phyloP scores from a whole-genome alignment of 2,888 invertebrate genomes.

The Phengaris alcon region DNA sequence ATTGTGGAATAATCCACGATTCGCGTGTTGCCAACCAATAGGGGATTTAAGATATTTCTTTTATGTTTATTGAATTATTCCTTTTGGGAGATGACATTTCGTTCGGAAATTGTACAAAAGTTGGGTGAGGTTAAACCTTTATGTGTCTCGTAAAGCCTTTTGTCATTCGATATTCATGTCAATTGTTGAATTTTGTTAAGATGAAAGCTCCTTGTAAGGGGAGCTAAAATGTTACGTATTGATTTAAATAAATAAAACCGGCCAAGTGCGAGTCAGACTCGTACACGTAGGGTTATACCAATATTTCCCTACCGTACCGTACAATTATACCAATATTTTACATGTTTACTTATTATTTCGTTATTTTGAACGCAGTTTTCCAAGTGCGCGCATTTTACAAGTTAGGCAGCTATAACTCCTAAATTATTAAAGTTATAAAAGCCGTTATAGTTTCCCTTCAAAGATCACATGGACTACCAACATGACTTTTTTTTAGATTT shows the following conservation, averaged over 20 bases:
- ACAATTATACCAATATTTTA: no score
- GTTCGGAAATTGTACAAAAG: conserved; percentile 26
- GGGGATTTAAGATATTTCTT: conserved; percentile 58
- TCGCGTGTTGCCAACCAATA: conserved; percentile 62
- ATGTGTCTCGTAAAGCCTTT: conserved; percentile 4
- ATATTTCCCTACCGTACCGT: no score
- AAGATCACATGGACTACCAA: no score
- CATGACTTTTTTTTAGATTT: no score
- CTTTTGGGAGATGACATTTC: conserved; percentile 19
- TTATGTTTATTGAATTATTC: conserved; percentile 55
- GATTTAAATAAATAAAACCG: background rate
- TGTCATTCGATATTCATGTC: background rate
- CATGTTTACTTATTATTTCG: no score
- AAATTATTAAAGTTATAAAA: no score
- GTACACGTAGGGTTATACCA: no score
- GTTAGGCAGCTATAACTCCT: no score
- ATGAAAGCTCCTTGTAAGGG: background rate
- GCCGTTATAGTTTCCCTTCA: no score
- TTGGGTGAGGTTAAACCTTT: background rate
- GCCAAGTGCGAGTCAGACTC: no score
- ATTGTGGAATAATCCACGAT: conserved; percentile 45
- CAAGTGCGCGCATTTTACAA: no score
- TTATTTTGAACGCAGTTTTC: no score
- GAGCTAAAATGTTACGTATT: background rate
- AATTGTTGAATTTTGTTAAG: conserved; percentile 1